Evolutionary conservation across 2,797 vertebrate genomes (phyloP).

Genomic region (Sebastes taczanowskii): DNA sequence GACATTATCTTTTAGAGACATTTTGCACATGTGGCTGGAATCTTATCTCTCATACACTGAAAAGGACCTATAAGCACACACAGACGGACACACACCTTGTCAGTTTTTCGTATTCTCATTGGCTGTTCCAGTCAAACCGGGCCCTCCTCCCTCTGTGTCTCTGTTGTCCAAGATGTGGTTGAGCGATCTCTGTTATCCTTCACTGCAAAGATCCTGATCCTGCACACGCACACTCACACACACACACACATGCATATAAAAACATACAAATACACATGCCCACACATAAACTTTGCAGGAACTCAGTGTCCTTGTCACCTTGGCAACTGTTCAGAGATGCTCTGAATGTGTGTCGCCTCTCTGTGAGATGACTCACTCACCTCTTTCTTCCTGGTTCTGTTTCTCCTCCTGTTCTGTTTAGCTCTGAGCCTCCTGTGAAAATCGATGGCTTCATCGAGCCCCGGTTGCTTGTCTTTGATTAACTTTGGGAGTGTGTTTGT

Average conservation of each 20-base stretch:
- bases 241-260: neutral
- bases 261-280: neutral
- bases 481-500: slow-evolving; percentile 8
- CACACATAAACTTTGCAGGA: neutral
- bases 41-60: neutral
- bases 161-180: neutral
- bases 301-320: slow-evolving; percentile 56
- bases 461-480: slow-evolving; percentile 1
- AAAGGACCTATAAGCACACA: neutral
- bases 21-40: neutral
- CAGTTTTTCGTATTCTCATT: neutral
- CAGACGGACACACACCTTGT: neutral
- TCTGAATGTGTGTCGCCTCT: slow-evolving; percentile 20
- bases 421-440: neutral
- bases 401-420: neutral
- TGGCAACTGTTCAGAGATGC: slow-evolving; percentile 65
- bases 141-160: neutral
- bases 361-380: slow-evolving; percentile 42
- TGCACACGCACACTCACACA: neutral
- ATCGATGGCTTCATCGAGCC: neutral
- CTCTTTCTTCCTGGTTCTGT: neutral
- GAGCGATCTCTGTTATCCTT: neutral
- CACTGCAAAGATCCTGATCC: neutral
- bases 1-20: neutral
- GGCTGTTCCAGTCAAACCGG: neutral